Evolutionary conservation across 1,140 invertebrate genomes (phyloP), one percentile per base, ranked within the genome.

Genomic region (Diorhabda carinulata): DNA sequence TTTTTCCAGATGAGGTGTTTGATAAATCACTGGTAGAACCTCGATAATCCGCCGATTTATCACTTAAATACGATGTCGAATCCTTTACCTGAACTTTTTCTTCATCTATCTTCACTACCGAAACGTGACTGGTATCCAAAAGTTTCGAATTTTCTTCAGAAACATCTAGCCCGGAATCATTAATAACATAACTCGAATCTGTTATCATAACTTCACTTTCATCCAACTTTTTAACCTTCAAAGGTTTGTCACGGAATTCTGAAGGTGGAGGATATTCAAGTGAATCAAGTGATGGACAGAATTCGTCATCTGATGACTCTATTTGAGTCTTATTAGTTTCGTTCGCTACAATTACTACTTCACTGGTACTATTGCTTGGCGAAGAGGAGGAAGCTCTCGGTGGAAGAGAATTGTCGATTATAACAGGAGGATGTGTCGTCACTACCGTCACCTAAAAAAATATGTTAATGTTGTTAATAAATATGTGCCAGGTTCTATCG

Each of bases 71-170:
- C 4, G 84, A 85, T 0, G 78, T 79, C 43, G 87, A 88, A 78
- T 92, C 90, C 67, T 90, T 59, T n/a, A 67, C 65, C 25, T 67
- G 65, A n/a, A 67, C 65, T 71, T 86, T 84, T 72, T 91, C 89
- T 71, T 92, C 91, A 67, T 92, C 93, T 2, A 96, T 92, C 4
- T 92, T 93, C 43, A 96, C 93, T 43, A 96, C 93, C 2, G 93
- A 95, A 43, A 95, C 92, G 78, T 96, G 92, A 81, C 91, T 94
- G 70, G 90, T 92, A 69, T 90, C 92, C 73, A 81, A 70, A 25
- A 78, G 68, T n/a, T 77, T 68, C 0, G 78, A 81, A 62, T 76
- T 77, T 4, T 79, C 76, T 43, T 76, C 77, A 40, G 78, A 81
- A n/a, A 78, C 81, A 67, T 86, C 86, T 74, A 87, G 82, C n/a